Evolutionary conservation across 2,113 vertebrate genomes (phyloP), one percentile per base, ranked within the genome.

Genomic region (Datnioides undecimradiatus): DNA sequence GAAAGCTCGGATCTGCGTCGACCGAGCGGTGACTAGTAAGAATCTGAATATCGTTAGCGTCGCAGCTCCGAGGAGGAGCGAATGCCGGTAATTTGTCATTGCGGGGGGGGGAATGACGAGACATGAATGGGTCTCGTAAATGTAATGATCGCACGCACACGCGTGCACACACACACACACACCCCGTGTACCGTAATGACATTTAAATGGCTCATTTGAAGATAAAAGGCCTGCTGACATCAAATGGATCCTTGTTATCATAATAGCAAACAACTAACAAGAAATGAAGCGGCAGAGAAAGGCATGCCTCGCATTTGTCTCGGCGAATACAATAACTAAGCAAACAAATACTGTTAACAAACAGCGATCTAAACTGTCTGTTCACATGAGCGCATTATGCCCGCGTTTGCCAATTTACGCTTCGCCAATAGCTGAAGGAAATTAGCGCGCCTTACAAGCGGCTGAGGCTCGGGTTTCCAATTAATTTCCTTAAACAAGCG

Each of bases 121-220:
- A 80, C 63, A 75, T 86, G 76, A 90, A 89, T 82, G 29, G 65
- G 67, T 19, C 79, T 77, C 78, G 77, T 73, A 85, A 85, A 89
- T 67, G 71, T 73, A 89, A 85, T 81, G 64, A 71, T 86, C 79
- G 76, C 83, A 55, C 75, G 41, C 64, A 79, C 82, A 58, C 80
- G 51, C 78, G 55, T 58, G 36, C 52, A 27, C 70, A 33, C 72
- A 74, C 60, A 51, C 74, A n/a, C 74, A 73, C 23, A 49, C 46
- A 51, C 33, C 73, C 73, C 62, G 77, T 93, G 52, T 38, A 75
- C 73, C 62, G 77, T 93, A 94, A 89, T 91, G 88, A 93, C 90
- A 93, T 92, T 92, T 93, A 92, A 93, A 92, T 90, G 87, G 83
- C 84, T 93, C 90, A 91, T 94, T 93, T 93, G 89, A 92, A 90